These are phyloP conservation scores for Leucophenga maculata DNA, from an alignment of 2,888 invertebrate species.

Conservation along the genomic window DNA sequence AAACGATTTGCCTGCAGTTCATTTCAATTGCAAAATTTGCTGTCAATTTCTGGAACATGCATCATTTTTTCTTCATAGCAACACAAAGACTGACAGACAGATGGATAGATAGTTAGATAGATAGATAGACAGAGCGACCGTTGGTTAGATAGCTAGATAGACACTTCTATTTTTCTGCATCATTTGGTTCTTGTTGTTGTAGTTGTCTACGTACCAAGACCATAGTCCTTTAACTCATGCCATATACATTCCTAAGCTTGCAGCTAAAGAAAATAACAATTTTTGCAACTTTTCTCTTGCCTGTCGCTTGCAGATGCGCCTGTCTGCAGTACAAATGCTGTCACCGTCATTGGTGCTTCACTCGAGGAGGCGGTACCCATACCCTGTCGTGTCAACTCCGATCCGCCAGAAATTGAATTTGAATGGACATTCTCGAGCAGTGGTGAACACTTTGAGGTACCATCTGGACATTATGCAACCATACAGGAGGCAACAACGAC, in stretches of 20 bases:
- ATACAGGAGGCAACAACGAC: slow-evolving; percentile 74
- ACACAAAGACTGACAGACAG: background rate
- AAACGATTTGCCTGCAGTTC: slow-evolving; percentile 27
- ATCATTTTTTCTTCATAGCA: slow-evolving; percentile 9
- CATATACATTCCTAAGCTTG: background rate
- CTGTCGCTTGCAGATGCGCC: slow-evolving; percentile 80
- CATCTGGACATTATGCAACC: slow-evolving; percentile 77
- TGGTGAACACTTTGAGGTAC: slow-evolving; percentile 87
- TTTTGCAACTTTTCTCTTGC: slow-evolving; percentile 9
- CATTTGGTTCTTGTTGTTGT: slow-evolving; percentile 3
- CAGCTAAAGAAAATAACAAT: slow-evolving; percentile 14
- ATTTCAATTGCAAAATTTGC: slow-evolving; percentile 28
- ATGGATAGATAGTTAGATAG: too few relatives aligned
- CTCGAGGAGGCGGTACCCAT: slow-evolving; percentile 86
- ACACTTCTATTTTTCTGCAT: slow-evolving; percentile 14
- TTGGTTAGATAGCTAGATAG: background rate
- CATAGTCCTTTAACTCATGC: background rate
- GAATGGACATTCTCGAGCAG: slow-evolving; percentile 93
- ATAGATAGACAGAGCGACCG: too few relatives aligned
- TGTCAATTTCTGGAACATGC: slow-evolving; percentile 21
- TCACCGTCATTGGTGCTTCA: slow-evolving; percentile 87
- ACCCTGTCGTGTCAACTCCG: slow-evolving; percentile 90
- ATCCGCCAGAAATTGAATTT: slow-evolving; percentile 88
- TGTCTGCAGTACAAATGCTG: slow-evolving; percentile 81
- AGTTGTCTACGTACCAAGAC: background rate